These are phyloP conservation scores for Augochlora pura DNA, from an alignment of 1,140 invertebrate genomes.

Conservation along the genomic window DNA sequence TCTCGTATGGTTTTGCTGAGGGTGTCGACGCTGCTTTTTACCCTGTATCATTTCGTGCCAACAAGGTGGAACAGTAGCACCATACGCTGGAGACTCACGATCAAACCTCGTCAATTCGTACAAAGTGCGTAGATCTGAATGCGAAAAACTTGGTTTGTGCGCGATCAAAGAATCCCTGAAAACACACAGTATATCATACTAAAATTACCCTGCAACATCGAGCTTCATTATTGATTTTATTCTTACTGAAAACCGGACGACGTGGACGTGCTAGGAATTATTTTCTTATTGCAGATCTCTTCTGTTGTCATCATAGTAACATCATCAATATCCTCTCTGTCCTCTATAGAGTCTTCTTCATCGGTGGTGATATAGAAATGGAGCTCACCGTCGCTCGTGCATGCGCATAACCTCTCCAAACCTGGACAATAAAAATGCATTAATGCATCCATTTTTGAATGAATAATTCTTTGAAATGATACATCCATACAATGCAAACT, in stretches of 20 bases:
- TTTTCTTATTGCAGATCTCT: conserved; percentile 59
- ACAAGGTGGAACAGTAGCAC: conserved; percentile 93
- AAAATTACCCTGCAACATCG: background rate
- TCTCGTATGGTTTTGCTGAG: conserved; percentile 89
- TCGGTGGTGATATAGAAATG: conserved; percentile 90
- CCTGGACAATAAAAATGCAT: conserved; percentile 73
- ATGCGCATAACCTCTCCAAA: conserved; percentile 91
- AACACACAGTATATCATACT: conserved; percentile 15
- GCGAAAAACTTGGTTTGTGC: conserved; percentile 80
- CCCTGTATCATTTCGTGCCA: conserved; percentile 96
- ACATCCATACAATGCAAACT: conserved; percentile 57
- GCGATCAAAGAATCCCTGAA: conserved; percentile 80
- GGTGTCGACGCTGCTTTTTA: conserved; percentile 91
- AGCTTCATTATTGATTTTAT: background rate
- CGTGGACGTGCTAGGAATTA: conserved; percentile 73
- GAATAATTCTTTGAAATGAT: no score
- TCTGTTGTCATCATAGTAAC: conserved; percentile 77
- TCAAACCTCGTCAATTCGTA: conserved; percentile 86
- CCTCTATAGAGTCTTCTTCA: conserved; percentile 85
- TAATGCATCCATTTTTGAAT: no score
- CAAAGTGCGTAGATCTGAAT: conserved; percentile 81
- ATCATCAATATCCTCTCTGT: conserved; percentile 85
- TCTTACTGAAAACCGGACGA: conserved; percentile 70
- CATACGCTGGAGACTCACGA: conserved; percentile 84
- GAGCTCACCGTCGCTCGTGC: conserved; percentile 88